These are phyloP conservation scores for Sebastes steindachneri DNA, from an alignment of 2,797 vertebrate species.

Conservation along the genomic window DNA sequence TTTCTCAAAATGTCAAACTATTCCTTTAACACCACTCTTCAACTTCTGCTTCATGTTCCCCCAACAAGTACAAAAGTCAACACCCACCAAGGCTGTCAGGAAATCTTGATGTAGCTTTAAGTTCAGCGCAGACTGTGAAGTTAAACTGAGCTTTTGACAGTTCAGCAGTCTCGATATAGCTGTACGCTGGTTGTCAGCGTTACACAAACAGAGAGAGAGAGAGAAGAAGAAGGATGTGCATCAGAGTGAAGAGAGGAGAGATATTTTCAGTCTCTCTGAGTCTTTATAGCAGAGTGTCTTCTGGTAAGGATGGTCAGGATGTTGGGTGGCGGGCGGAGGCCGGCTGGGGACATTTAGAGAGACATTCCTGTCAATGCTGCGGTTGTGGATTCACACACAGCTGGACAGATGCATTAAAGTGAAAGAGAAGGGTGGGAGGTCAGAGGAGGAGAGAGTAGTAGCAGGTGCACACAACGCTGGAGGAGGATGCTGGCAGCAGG, in stretches of 20 bases:
- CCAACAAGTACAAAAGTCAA: background rate
- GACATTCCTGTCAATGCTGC: conserved; percentile 22
- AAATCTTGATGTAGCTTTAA: background rate
- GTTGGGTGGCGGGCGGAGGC: conserved; percentile 9
- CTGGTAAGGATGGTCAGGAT: conserved; percentile 26
- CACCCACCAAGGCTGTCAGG: background rate
- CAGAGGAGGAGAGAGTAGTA: background rate
- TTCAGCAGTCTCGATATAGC: conserved; percentile 22
- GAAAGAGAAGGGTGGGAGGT: background rate
- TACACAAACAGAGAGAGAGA: conserved; percentile 12
- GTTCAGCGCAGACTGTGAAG: background rate
- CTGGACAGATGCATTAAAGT: background rate
- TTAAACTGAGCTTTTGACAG: background rate
- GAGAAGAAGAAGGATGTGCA: background rate
- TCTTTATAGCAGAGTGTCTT: background rate
- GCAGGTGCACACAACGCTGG: conserved; percentile 24
- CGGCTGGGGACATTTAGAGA: background rate
- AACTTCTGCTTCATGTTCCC: background rate
- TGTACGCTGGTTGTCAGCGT: conserved; percentile 9
- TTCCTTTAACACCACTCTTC: background rate
- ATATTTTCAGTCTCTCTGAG: conserved; percentile 12
- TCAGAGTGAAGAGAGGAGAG: background rate
- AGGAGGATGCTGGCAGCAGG: conserved; percentile 10
- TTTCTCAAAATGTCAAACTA: background rate
- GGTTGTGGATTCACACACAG: conserved; percentile 4